phyloP scores from a whole-genome alignment of 2,888 invertebrate species.

The Tetramorium bicarinatum region DNA sequence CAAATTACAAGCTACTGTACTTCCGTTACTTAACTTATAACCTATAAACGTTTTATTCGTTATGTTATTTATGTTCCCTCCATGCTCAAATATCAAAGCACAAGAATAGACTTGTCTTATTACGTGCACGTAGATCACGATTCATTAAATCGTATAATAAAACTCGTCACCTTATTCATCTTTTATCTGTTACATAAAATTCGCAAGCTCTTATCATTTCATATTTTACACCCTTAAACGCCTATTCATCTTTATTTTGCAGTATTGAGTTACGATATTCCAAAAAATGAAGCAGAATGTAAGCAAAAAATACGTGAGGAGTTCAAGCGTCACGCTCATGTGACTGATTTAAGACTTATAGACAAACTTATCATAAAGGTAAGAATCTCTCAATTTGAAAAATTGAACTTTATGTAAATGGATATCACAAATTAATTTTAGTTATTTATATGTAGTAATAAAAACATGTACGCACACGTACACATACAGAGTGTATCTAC shows the following conservation, averaged over 20 bases:
- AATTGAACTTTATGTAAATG: no score
- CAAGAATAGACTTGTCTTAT: background rate
- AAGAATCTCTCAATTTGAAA: slow-evolving; percentile 68
- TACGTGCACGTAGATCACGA: background rate
- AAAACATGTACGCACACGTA: no score
- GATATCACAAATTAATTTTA: background rate
- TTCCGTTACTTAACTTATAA: slow-evolving; percentile 72
- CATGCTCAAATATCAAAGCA: no score
- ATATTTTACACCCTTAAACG: background rate
- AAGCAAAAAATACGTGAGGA: slow-evolving; percentile 92
- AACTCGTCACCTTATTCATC: background rate
- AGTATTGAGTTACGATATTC: slow-evolving; percentile 90
- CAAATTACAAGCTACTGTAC: slow-evolving; percentile 57
- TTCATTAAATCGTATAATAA: background rate
- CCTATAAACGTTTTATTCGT: background rate
- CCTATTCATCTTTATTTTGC: background rate
- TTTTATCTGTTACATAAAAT: slow-evolving; percentile 1
- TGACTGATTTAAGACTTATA: slow-evolving; percentile 95
- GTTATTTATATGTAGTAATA: background rate
- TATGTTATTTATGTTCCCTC: background rate
- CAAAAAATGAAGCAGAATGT: slow-evolving; percentile 91
- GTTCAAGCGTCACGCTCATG: slow-evolving; percentile 92
- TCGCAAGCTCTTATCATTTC: background rate
- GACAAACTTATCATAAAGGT: slow-evolving; percentile 98
- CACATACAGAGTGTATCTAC: no score